Conservation (phyloP, 2,113 vertebrate species). For the Osmerus mordax region DNA sequence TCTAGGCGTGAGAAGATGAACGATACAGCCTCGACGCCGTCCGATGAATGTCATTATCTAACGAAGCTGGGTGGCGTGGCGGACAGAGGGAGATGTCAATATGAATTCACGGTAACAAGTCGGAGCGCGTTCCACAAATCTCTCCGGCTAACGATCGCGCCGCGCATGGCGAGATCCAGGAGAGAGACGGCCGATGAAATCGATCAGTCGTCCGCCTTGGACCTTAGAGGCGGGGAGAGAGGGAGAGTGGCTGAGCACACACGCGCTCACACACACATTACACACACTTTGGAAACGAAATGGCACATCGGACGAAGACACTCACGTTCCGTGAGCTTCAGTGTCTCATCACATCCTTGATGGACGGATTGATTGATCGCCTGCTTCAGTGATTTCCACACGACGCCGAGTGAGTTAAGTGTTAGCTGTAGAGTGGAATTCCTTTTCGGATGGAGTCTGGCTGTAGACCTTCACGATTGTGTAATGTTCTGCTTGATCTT, state of each 20-base stretch:
- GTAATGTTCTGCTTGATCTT: too few relatives aligned
- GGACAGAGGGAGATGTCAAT: conserved; percentile 46
- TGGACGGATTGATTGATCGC: too few relatives aligned
- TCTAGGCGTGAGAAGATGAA: too few relatives aligned
- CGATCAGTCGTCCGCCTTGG: conserved; percentile 16
- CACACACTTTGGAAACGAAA: not conserved
- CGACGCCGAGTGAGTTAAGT: too few relatives aligned
- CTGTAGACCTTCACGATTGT: too few relatives aligned
- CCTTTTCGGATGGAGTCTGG: too few relatives aligned
- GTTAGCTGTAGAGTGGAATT: too few relatives aligned
- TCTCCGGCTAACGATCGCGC: conserved; percentile 47
- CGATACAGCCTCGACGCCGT: conserved; percentile 11
- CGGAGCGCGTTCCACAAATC: conserved; percentile 52
- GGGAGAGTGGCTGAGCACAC: not conserved
- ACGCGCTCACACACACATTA: not conserved
- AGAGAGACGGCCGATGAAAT: conserved; percentile 34
- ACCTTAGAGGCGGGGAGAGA: not conserved
- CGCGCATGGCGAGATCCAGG: conserved; percentile 18
- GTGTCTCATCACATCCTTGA: too few relatives aligned
- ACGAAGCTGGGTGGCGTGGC: conserved; percentile 29
- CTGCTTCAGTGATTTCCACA: too few relatives aligned
- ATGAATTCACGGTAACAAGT: conserved; percentile 39
- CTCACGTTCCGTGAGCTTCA: not conserved
- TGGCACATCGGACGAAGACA: not conserved
- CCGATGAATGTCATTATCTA: conserved; percentile 44